phyloP scores from a whole-genome alignment of 1,140 invertebrate genomes.

The Camponotus vicinus region DNA sequence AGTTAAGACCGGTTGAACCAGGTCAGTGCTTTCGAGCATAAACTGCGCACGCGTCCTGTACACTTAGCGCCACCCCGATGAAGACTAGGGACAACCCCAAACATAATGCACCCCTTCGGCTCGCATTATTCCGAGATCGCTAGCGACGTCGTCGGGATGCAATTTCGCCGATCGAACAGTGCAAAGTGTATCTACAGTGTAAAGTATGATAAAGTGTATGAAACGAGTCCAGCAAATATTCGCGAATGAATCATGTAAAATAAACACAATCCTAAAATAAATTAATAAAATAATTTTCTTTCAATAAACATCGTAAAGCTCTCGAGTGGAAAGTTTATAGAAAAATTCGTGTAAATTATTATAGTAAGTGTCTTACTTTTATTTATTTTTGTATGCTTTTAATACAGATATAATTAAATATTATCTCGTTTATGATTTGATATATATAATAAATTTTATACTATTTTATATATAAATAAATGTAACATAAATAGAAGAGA shows the following conservation, averaged over 20 bases:
- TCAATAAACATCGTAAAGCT: not conserved
- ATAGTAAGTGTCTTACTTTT: slow-evolving; percentile 14
- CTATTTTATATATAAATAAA: not conserved
- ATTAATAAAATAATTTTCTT: slow-evolving; percentile 28
- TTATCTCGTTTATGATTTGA: not conserved
- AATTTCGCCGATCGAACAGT: slow-evolving; percentile 55
- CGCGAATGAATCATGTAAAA: slow-evolving; percentile 3
- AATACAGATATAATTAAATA: slow-evolving; percentile 12
- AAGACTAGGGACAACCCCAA: slow-evolving; percentile 83
- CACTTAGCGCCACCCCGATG: slow-evolving; percentile 81
- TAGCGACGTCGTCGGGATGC: slow-evolving; percentile 63
- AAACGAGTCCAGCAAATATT: slow-evolving; percentile 24
- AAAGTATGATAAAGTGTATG: slow-evolving; percentile 34
- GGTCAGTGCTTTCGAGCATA: slow-evolving; percentile 86
- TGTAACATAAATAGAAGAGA: not conserved
- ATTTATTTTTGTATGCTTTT: not conserved
- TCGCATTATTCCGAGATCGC: slow-evolving; percentile 78
- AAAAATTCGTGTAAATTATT: not conserved
- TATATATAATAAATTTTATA: not conserved
- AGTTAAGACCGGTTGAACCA: slow-evolving; percentile 83
- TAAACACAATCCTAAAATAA: slow-evolving; percentile 8
- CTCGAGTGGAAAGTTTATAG: not conserved
- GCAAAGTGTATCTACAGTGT: slow-evolving; percentile 40
- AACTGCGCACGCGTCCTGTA: slow-evolving; percentile 82
- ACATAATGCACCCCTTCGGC: slow-evolving; percentile 80